Base-by-base conservation (phyloP, 2,888 invertebrate genomes). In the Amblyjoppa proteus region DNA sequence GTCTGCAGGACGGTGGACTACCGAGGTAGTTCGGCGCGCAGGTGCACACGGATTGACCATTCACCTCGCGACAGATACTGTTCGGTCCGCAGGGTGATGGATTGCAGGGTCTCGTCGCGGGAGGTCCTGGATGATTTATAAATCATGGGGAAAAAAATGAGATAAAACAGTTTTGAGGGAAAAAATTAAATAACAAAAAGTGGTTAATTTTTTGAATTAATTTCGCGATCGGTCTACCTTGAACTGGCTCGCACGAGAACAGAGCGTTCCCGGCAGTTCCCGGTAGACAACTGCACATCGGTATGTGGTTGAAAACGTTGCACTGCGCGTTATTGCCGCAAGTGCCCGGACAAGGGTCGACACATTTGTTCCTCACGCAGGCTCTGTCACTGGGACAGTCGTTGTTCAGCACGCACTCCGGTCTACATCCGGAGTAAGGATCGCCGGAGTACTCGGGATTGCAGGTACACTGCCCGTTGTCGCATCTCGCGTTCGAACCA, bases 271-370 rank as follows among this genome's bases (percentile, higher is more conserved):
- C 95, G 45, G 90, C 91, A 82, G 90, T 93, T 16, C 92, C 91
- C 11, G 90, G 88, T 51, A 96, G 95, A 90, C 97, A 97, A 89
- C 96, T 96, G 90, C 97, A 97, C 95, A 96, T 97, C 0, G 97
- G 97, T 82, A 97, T 95, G 89, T 97, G 97, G 92, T 97, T 97
- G 66, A 97, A 95, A 4, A 97, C 97, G 89, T 96, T 95, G 90
- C 98, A 98, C 76, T 96, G 92, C 1, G 98, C 97, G 91, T 96
- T 97, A 79, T 94, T 93, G 58, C 92, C 93, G 78, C 94, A 93
- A 64, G 95, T 93, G 70, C 95, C 94, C n/a, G 87, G 87, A 81
- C 95, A 95, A 7, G 95, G 95, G 87, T 95, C 94, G 9, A 89
- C 83, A 84, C 95, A 95, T 86, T 94, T 94, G 83, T 94, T 94